Evolutionary conservation across 2,888 invertebrate genomes (phyloP).

Genomic region (Chironomus tentans): DNA sequence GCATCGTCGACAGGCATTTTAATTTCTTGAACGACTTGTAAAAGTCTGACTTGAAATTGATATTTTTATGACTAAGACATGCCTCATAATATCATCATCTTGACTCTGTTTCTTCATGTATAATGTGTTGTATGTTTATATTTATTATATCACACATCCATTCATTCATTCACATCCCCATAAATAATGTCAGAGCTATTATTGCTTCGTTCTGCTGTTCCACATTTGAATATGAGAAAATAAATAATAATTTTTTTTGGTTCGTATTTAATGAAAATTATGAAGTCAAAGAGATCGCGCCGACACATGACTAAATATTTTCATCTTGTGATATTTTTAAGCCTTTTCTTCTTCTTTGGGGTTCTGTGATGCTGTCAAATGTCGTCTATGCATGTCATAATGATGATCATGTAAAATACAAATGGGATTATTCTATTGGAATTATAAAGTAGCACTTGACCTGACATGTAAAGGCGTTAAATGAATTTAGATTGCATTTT

Average conservation of each 20-base stretch:
- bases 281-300: neutral
- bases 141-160: neutral
- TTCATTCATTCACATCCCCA: slow-evolving; percentile 6
- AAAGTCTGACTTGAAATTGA: slow-evolving; percentile 4
- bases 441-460: too few species aligned
- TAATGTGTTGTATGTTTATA: slow-evolving; percentile 11
- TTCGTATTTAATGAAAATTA: too few species aligned
- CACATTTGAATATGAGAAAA: too few species aligned
- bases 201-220: neutral
- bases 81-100: slow-evolving; percentile 14
- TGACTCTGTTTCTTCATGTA: neutral
- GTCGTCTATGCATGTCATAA: too few species aligned
- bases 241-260: too few species aligned
- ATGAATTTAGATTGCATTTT: too few species aligned
- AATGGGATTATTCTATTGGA: too few species aligned
- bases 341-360: too few species aligned
- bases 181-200: slow-evolving; percentile 14
- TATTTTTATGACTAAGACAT: slow-evolving; percentile 11
- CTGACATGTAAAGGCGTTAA: too few species aligned
- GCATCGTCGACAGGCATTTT: neutral
- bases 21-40: neutral
- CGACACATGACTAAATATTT: neutral
- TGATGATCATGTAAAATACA: too few species aligned
- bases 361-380: too few species aligned
- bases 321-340: too few species aligned